Conservation (phyloP, 2,888 invertebrate species). For the Tenthredo scrophulariae region DNA sequence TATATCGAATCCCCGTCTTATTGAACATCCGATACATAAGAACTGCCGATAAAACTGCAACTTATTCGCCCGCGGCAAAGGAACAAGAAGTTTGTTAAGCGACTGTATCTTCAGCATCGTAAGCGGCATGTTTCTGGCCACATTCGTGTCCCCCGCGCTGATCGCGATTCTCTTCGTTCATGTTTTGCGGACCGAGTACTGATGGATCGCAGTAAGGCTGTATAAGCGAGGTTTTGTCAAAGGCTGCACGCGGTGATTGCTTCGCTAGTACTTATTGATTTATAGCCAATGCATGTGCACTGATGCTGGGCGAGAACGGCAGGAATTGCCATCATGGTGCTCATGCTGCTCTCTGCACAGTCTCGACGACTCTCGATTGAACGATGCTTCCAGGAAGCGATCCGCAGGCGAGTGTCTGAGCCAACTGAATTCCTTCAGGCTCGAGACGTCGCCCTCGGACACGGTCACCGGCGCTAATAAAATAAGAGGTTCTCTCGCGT, state of each 20-base stretch:
- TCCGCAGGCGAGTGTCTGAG: slow-evolving; percentile 35
- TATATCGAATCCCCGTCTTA: slow-evolving; percentile 5
- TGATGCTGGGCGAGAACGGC: slow-evolving; percentile 14
- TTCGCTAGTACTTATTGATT: slow-evolving; percentile 43
- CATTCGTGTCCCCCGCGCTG: slow-evolving; percentile 24
- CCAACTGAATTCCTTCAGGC: slow-evolving; percentile 48
- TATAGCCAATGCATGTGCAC: slow-evolving; percentile 47
- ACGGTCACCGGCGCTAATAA: slow-evolving; percentile 42
- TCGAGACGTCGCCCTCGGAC: slow-evolving; percentile 42
- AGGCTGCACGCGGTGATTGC: slow-evolving; percentile 44
- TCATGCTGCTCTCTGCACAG: slow-evolving; percentile 7
- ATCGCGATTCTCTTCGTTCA: slow-evolving; percentile 25
- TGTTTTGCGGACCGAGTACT: slow-evolving; percentile 32
- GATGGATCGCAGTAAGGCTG: slow-evolving; percentile 30
- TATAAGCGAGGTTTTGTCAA: slow-evolving; percentile 48
- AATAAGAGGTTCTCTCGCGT: slow-evolving; percentile 45
- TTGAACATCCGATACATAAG: slow-evolving; percentile 3
- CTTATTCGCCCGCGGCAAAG: not conserved
- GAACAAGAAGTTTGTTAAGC: slow-evolving; percentile 39
- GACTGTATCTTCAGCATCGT: slow-evolving; percentile 25
- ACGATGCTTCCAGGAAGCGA: slow-evolving; percentile 47
- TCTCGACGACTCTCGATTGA: slow-evolving; percentile 24
- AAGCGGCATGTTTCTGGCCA: slow-evolving; percentile 5
- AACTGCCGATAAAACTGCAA: slow-evolving; percentile 18
- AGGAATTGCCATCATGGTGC: slow-evolving; percentile 18